phyloP scores from a whole-genome alignment of 2,797 vertebrate species.

The Siniperca obscura region DNA sequence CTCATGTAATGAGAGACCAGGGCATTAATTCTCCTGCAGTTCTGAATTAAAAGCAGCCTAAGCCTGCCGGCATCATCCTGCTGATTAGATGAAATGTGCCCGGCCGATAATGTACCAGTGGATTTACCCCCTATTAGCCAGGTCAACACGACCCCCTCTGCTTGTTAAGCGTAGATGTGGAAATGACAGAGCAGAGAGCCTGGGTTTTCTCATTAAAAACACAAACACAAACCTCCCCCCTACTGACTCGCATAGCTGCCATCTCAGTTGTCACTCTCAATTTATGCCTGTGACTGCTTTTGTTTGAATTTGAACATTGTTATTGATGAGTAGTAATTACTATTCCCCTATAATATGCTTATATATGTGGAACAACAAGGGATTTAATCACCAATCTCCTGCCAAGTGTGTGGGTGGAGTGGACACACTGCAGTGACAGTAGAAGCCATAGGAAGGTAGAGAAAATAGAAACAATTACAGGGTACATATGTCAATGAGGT shows the following conservation, averaged over 20 bases:
- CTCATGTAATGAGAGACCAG: constrained; percentile 68
- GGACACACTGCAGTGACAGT: constrained; percentile 27
- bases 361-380: constrained; percentile 59
- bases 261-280: constrained; percentile 46
- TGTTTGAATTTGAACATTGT: constrained; percentile 60
- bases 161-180: constrained; percentile 76
- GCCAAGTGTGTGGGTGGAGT: constrained; percentile 43
- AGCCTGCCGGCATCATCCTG: constrained; percentile 84
- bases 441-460: constrained; percentile 2
- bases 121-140: constrained; percentile 84
- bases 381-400: constrained; percentile 52
- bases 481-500: constrained; percentile 26
- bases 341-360: constrained; percentile 51
- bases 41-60: constrained; percentile 84
- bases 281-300: constrained; percentile 40
- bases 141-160: constrained; percentile 78
- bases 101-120: constrained; percentile 84
- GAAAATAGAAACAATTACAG: constrained; percentile 10
- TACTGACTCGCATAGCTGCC: constrained; percentile 38
- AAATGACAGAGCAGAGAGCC: constrained; percentile 67
- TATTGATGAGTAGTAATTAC: constrained; percentile 69
- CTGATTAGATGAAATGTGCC: constrained; percentile 87
- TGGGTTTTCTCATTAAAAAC: constrained; percentile 75
- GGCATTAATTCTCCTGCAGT: constrained; percentile 75
- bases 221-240: constrained; percentile 52